Percentiles rank a stretch among this genome's conserved stretches.
These are phyloP conservation scores for Sebastolobus alascanus DNA, from an alignment of 2,797 vertebrate species.

Conservation along the genomic window DNA sequence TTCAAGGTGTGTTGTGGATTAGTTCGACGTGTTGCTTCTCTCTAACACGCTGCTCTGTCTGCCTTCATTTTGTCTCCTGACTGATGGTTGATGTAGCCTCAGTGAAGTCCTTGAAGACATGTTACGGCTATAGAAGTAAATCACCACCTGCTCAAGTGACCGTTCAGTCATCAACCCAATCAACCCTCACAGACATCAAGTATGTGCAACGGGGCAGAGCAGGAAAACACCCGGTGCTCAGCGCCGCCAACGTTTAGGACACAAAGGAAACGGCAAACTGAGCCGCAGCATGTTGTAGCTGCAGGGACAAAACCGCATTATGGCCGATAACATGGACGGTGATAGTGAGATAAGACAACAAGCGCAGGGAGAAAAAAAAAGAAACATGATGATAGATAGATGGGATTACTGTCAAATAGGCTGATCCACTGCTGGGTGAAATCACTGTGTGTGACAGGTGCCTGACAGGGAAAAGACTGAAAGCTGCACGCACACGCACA, in stretches of 20 bases:
- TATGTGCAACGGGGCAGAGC: slow-evolving; percentile 6
- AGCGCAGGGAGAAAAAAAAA: slow-evolving; percentile 9
- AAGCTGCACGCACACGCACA: neutral
- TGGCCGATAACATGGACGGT: slow-evolving; percentile 41
- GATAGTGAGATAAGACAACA: slow-evolving; percentile 56
- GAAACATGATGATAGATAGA: slow-evolving; percentile 46
- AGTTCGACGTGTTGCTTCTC: neutral
- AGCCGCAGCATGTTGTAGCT: slow-evolving; percentile 15
- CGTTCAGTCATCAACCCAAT: slow-evolving; percentile 1
- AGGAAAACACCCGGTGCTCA: slow-evolving; percentile 19
- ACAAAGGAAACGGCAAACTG: slow-evolving; percentile 5
- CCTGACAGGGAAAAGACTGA: slow-evolving; percentile 34
- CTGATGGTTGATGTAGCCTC: neutral
- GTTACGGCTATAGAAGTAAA: slow-evolving; percentile 32
- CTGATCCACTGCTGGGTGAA: slow-evolving; percentile 38
- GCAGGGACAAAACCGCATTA: slow-evolving; percentile 30
- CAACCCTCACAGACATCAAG: slow-evolving; percentile 7
- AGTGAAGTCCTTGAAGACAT: neutral
- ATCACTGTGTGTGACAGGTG: slow-evolving; percentile 39
- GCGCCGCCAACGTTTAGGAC: neutral
- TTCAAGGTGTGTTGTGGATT: neutral
- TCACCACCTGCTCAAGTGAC: neutral
- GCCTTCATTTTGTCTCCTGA: neutral
- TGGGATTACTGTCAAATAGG: slow-evolving; percentile 50
- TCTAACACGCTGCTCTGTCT: neutral